phyloP scores from a whole-genome alignment of 1,140 invertebrate species.

The Sipha flava region DNA sequence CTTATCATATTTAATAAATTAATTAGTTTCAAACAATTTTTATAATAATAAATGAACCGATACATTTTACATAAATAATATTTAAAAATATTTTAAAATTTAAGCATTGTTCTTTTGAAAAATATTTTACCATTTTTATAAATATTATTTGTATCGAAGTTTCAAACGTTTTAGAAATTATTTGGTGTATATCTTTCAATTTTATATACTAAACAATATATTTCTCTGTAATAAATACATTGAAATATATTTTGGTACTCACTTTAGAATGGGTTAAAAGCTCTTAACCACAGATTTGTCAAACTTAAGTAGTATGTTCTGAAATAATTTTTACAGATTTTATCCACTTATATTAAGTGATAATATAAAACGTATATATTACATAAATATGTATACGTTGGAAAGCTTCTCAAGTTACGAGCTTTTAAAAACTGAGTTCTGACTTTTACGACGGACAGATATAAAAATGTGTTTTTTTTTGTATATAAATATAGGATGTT shows the following conservation, averaged over 20 bases:
- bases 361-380: background rate
- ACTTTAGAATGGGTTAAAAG: background rate
- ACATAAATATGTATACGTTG: background rate
- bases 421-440: background rate
- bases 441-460: background rate
- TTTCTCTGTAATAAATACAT: background rate
- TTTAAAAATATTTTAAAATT: no score
- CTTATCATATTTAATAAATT: no score
- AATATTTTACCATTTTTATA: no score
- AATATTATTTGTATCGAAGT: no score
- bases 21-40: no score
- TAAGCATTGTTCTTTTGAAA: no score
- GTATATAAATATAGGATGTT: background rate
- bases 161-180: no score
- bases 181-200: no score
- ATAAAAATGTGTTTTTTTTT: background rate
- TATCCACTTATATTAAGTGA: background rate
- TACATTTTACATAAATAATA: no score
- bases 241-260: background rate
- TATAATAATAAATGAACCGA: no score
- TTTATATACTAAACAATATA: background rate
- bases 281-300: slow-evolving; percentile 1
- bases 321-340: background rate
- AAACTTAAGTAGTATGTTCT: background rate
- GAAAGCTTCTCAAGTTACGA: background rate